A percentile compares a stretch with the other conserved stretches of the same genome.
Conservation (phyloP, 2,797 vertebrate genomes). For the Acipenser transmontanus region DNA sequence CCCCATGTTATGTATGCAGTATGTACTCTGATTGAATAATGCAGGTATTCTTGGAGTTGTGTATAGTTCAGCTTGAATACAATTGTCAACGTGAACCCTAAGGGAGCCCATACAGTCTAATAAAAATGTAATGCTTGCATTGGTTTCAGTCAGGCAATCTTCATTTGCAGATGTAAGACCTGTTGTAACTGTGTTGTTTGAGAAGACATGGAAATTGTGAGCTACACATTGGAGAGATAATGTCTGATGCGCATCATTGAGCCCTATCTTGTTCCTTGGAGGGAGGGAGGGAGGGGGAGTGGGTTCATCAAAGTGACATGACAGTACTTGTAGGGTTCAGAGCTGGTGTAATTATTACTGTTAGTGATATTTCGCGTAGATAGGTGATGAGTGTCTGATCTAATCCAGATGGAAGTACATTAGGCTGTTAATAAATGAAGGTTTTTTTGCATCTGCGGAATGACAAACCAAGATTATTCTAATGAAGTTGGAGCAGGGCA, state of each 20-base stretch:
- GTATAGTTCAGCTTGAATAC: slow-evolving; percentile 21
- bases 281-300: slow-evolving; percentile 51
- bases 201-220: slow-evolving; percentile 29
- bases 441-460: slow-evolving; percentile 78
- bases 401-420: slow-evolving; percentile 81
- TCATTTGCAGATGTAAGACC: slow-evolving; percentile 44
- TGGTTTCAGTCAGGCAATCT: slow-evolving; percentile 24
- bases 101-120: slow-evolving; percentile 18
- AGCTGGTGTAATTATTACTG: slow-evolving; percentile 54
- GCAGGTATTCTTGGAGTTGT: slow-evolving; percentile 5
- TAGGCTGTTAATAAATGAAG: slow-evolving; percentile 83
- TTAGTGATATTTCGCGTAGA: slow-evolving; percentile 61
- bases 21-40: slow-evolving; percentile 18
- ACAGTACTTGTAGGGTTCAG: slow-evolving; percentile 40
- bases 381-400: slow-evolving; percentile 67
- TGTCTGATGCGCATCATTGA: slow-evolving; percentile 52
- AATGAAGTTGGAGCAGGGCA: slow-evolving; percentile 79
- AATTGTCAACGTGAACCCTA: slow-evolving; percentile 24
- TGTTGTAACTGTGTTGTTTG: slow-evolving; percentile 46
- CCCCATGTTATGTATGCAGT: slow-evolving; percentile 5
- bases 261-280: slow-evolving; percentile 38
- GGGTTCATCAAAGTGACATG: slow-evolving; percentile 38
- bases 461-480: slow-evolving; percentile 76
- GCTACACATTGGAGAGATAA: slow-evolving; percentile 31
- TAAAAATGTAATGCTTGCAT: slow-evolving; percentile 29